These are phyloP conservation scores for Zele albiditarsus DNA, from an alignment of 2,888 invertebrate genomes.

Conservation along the genomic window DNA sequence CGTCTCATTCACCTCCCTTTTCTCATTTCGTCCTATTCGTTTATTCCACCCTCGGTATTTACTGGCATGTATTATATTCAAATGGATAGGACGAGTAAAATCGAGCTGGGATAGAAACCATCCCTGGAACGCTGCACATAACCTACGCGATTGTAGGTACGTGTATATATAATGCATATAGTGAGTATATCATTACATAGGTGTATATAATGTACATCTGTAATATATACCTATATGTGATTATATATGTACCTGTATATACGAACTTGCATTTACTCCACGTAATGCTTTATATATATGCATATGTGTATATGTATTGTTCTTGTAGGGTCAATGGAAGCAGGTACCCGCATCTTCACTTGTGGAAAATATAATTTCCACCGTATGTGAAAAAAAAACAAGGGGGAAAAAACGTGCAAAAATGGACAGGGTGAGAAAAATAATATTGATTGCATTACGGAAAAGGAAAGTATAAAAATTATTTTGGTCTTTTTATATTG, in stretches of 20 bases:
- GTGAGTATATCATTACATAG: background rate
- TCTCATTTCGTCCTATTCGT: background rate
- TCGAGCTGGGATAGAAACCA: background rate
- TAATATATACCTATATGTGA: background rate
- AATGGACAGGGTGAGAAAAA: background rate
- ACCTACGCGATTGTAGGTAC: background rate
- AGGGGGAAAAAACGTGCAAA: background rate
- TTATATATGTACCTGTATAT: conserved; percentile 3
- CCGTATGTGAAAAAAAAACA: background rate
- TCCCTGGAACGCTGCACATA: background rate
- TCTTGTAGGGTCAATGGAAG: conserved; percentile 22
- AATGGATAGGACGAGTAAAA: background rate
- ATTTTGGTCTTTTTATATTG: background rate
- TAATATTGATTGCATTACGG: background rate
- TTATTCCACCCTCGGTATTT: conserved; percentile 3
- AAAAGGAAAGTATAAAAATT: background rate
- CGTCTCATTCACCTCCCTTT: background rate
- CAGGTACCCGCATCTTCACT: conserved; percentile 35
- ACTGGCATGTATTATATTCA: conserved; percentile 4
- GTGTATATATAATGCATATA: background rate
- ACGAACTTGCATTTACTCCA: background rate
- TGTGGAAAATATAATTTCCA: background rate
- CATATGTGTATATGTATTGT: conserved; percentile 13
- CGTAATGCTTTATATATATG: background rate
- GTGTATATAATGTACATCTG: background rate